Base-by-base conservation (phyloP, 2,113 vertebrate species). In the Chascanopsetta lugubris region DNA sequence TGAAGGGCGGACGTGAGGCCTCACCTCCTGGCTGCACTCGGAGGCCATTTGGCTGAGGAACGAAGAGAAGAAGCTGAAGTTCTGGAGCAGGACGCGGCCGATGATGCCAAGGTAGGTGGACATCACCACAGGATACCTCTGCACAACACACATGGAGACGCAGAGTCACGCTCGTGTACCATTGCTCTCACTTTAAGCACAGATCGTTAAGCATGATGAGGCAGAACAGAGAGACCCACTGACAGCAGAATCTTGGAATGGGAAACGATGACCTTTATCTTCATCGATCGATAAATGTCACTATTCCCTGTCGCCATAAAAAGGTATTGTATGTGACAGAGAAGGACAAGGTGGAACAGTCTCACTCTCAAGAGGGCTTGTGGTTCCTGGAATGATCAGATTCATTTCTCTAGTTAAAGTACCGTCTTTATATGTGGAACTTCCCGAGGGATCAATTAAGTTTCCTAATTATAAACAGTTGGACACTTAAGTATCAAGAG, bases 71-170 rank as follows among this genome's bases (percentile, higher is more conserved):
- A 96, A 96, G 55, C 90, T 93, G 70, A 93, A 87, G 88, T 98
- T 98, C 91, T 99, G 97, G 30, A 99, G 90, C 1, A 99, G 80
- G 53, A 98, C 89, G 43, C 96, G 94, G 68, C 96, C 97, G 59
- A 96, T 93, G 40, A 99, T 93, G 22, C 96, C 97, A 0, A 99
- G 88, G 74, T 99, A 98, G 4, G 96, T 95, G 43, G 97, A 97
- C 97, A 99, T 99, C 71, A 97, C 94, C 50, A 99, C 95, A 1
- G 97, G 96, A 54, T 98, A 98, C 61, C 94, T 93, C 97, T 99
- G 91, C 42, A 76, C 49, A 72, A 22, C 15, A 65, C 36, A 74
- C 26, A 50, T 8, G 20, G 8, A 26, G 2, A 50, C 4, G 11
- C 15, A 24, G 25, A 62, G 56, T 1, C 11, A 45, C 24, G 66